phyloP scores from a whole-genome alignment of 2,797 vertebrate species.

The Karalla daura region DNA sequence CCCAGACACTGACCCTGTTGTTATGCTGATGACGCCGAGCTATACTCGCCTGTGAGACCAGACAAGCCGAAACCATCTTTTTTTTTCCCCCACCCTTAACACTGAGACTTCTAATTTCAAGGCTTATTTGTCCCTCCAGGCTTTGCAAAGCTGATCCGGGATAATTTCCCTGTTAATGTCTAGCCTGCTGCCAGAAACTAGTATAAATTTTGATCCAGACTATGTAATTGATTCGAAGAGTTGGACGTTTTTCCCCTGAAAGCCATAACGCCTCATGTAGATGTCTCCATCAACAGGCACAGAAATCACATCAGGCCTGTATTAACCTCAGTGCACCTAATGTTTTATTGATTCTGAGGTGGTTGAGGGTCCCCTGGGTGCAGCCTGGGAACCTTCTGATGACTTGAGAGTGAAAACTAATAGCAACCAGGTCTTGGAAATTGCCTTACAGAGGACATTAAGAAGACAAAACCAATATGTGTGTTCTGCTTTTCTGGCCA shows the following conservation, averaged over 20 bases:
- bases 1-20: slow-evolving; percentile 41
- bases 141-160: slow-evolving; percentile 34
- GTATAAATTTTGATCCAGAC: slow-evolving; percentile 32
- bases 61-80: slow-evolving; percentile 35
- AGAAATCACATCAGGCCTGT: slow-evolving; percentile 33
- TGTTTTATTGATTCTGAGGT: slow-evolving; percentile 62
- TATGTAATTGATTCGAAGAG: slow-evolving; percentile 18
- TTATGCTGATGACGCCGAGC: slow-evolving; percentile 54
- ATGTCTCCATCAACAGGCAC: slow-evolving; percentile 17
- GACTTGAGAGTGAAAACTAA: slow-evolving; percentile 44
- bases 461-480: slow-evolving; percentile 1
- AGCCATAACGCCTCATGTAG: slow-evolving; percentile 9
- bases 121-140: slow-evolving; percentile 28
- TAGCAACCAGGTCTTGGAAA: slow-evolving; percentile 19
- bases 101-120: slow-evolving; percentile 49
- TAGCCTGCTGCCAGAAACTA: slow-evolving; percentile 46
- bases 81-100: no score
- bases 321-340: slow-evolving; percentile 34
- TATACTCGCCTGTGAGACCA: slow-evolving; percentile 35
- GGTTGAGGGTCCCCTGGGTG: slow-evolving; percentile 51
- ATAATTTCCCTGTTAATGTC: slow-evolving; percentile 45
- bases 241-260: slow-evolving; percentile 4
- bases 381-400: slow-evolving; percentile 43
- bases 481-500: slow-evolving; percentile 7
- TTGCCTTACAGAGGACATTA: slow-evolving; percentile 11